Evolutionary conservation across 2,888 invertebrate genomes (phyloP).

Genomic region (Magallana nippona): DNA sequence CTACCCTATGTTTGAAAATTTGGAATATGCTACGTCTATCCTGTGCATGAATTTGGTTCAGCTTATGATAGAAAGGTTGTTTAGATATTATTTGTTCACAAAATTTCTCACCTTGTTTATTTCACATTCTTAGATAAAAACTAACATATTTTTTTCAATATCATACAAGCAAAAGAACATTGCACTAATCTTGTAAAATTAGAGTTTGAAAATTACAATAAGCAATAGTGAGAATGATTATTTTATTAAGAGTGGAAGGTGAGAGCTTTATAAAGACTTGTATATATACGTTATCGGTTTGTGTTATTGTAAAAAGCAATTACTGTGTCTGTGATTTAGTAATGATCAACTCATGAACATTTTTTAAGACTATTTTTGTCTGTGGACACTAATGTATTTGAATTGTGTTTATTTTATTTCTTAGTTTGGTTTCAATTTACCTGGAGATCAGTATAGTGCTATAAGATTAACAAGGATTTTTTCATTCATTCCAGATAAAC

Average conservation of each 20-base stretch:
- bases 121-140: background rate
- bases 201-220: constrained; percentile 2
- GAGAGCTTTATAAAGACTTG: constrained; percentile 1
- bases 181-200: background rate
- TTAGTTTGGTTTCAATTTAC: constrained; percentile 30
- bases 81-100: background rate
- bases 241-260: background rate
- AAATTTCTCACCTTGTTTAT: no score
- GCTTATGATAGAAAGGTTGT: background rate
- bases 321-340: constrained; percentile 21
- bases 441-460: constrained; percentile 17
- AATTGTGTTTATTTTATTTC: constrained; percentile 11
- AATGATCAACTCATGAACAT: constrained; percentile 27
- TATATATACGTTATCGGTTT: constrained; percentile 5
- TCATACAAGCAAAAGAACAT: background rate
- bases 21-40: background rate
- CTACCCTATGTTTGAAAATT: background rate
- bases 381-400: background rate
- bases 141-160: background rate
- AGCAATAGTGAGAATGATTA: constrained; percentile 16
- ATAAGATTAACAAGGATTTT: background rate
- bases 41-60: no score
- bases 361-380: constrained; percentile 9
- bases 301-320: constrained; percentile 10
- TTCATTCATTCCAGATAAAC: constrained; percentile 19